These are phyloP conservation scores for Cepphus grylle DNA, from an alignment of 2,113 vertebrate genomes.

Conservation along the genomic window DNA sequence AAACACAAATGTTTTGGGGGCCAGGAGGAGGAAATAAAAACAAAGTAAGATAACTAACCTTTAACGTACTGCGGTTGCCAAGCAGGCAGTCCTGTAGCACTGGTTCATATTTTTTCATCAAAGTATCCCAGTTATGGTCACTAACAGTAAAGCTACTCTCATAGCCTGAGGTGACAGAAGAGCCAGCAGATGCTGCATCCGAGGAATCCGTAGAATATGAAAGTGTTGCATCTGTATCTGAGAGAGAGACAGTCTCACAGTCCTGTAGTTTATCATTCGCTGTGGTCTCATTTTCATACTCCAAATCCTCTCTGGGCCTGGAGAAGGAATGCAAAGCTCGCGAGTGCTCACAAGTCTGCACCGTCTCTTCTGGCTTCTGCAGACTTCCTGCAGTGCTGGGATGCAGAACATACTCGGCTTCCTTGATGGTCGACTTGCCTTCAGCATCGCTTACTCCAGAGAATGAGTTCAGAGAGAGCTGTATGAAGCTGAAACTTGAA, in stretches of 20 bases:
- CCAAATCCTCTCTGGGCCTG: background rate
- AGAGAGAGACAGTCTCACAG: conserved; percentile 50
- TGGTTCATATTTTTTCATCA: conserved; percentile 81
- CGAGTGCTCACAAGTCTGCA: background rate
- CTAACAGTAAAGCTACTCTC: conserved; percentile 64
- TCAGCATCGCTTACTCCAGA: conserved; percentile 18
- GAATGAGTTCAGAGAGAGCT: conserved; percentile 71
- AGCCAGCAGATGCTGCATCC: conserved; percentile 70
- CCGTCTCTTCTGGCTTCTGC: background rate
- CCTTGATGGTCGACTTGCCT: background rate
- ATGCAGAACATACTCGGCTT: background rate
- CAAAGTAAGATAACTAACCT: conserved; percentile 72
- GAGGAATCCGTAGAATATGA: conserved; percentile 72
- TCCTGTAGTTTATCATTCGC: conserved; percentile 16
- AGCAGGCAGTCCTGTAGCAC: conserved; percentile 81
- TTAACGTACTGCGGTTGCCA: conserved; percentile 73
- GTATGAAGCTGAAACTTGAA: conserved; percentile 92
- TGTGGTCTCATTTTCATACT: background rate
- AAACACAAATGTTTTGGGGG: background rate
- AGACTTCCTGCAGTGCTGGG: background rate
- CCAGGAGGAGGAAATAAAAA: background rate
- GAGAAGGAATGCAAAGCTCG: background rate
- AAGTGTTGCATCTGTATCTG: conserved; percentile 60
- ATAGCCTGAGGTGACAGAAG: conserved; percentile 82
- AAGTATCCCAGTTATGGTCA: conserved; percentile 74